These are phyloP conservation scores for Apomyelois bistriatella DNA, from an alignment of 2,888 invertebrate genomes.

Conservation along the genomic window DNA sequence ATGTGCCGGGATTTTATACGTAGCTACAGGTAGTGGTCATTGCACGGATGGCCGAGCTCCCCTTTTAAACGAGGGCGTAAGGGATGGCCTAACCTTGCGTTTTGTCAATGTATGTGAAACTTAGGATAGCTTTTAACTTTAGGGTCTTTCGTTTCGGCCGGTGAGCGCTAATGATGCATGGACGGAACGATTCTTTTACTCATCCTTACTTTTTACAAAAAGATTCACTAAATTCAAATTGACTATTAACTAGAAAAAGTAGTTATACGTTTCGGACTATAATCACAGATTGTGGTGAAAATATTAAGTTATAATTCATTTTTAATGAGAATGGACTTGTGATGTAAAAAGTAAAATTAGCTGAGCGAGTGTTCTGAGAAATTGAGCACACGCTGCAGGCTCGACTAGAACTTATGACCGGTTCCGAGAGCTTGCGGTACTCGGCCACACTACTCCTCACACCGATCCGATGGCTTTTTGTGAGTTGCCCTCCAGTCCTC, in stretches of 20 bases:
- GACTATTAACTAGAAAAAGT: not conserved
- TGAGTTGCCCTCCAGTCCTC: not conserved
- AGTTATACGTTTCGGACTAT: slow-evolving; percentile 1
- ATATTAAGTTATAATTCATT: slow-evolving; percentile 28
- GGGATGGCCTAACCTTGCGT: slow-evolving; percentile 56
- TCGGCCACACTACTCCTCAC: slow-evolving; percentile 6
- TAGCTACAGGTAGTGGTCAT: slow-evolving; percentile 56
- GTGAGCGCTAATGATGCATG: slow-evolving; percentile 67
- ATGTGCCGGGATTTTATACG: slow-evolving; percentile 64
- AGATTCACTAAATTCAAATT: slow-evolving; percentile 9
- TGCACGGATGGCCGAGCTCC: slow-evolving; percentile 72
- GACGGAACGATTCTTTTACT: slow-evolving; percentile 53
- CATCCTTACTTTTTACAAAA: slow-evolving; percentile 27
- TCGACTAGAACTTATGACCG: slow-evolving; percentile 36
- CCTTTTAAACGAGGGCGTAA: slow-evolving; percentile 42
- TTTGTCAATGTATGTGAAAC: slow-evolving; percentile 49
- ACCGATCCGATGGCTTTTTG: slow-evolving; percentile 5
- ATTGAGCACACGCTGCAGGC: slow-evolving; percentile 33
- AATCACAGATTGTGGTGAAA: slow-evolving; percentile 15
- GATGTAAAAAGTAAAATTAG: slow-evolving; percentile 52
- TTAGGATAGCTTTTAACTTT: slow-evolving; percentile 41
- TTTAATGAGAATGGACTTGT: slow-evolving; percentile 39
- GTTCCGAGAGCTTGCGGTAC: slow-evolving; percentile 31
- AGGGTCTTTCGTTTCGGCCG: slow-evolving; percentile 55
- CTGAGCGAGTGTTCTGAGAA: slow-evolving; percentile 29